A percentile compares a stretch with the other conserved stretches of the same genome.
Conservation (phyloP, 2,113 vertebrate species). For the Podilymbus podiceps region DNA sequence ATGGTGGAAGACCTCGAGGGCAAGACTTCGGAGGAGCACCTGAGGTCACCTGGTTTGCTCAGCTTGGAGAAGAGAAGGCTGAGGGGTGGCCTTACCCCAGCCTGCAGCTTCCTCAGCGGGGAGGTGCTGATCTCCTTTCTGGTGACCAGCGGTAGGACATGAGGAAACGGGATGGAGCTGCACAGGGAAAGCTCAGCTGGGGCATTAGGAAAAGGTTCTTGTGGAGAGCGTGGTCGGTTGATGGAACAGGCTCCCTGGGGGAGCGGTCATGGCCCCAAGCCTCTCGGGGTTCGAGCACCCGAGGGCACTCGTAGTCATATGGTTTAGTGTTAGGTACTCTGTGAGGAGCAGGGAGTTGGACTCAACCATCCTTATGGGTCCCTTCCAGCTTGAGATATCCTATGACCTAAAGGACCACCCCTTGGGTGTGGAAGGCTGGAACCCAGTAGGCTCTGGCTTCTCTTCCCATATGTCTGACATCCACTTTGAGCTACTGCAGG, state of each 20-base stretch:
- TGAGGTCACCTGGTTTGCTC: neutral
- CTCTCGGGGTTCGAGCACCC: neutral
- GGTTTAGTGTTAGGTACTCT: neutral
- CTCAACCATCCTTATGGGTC: fast-evolving
- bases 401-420: neutral
- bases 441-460: neutral
- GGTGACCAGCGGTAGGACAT: fast-evolving
- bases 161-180: neutral
- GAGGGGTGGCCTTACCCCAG: neutral
- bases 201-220: neutral
- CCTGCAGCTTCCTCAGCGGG: neutral
- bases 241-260: neutral
- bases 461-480: neutral
- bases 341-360: neutral
- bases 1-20: neutral
- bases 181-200: neutral
- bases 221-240: neutral
- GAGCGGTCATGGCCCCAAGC: neutral
- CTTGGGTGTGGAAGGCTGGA: neutral
- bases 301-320: too few species aligned
- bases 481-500: neutral
- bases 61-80: neutral
- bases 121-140: neutral
- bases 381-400: neutral
- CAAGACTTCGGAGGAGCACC: fast-evolving